phyloP scores from a whole-genome alignment of 2,888 invertebrate species.

The Spodoptera littoralis region DNA sequence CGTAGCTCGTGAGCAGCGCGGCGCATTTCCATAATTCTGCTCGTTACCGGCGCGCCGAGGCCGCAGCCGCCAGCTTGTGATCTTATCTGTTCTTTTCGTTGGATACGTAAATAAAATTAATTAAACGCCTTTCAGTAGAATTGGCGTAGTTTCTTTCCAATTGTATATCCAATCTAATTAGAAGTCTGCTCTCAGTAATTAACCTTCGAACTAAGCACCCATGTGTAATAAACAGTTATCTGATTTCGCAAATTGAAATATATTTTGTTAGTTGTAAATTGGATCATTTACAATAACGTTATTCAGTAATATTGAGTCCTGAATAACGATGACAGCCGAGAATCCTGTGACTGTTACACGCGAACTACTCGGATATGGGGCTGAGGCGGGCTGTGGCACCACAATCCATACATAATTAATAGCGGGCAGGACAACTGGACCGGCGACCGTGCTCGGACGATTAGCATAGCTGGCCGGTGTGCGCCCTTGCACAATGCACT shows the following conservation, averaged over 20 bases:
- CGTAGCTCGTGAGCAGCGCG: conserved; percentile 55
- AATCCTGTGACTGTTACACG: conserved; percentile 40
- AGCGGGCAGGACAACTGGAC: conserved; percentile 54
- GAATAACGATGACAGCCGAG: conserved; percentile 26
- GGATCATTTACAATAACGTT: neutral
- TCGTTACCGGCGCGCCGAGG: conserved; percentile 70
- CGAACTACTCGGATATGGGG: conserved; percentile 34
- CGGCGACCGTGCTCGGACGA: conserved; percentile 48
- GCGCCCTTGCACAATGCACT: conserved; percentile 49
- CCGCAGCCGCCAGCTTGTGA: conserved; percentile 55
- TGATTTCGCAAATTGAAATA: neutral
- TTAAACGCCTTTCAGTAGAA: conserved; percentile 57
- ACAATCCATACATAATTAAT: conserved; percentile 72
- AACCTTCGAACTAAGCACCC: neutral
- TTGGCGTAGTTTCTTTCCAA: conserved; percentile 17
- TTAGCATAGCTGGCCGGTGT: conserved; percentile 60
- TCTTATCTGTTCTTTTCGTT: conserved; percentile 69
- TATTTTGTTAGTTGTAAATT: neutral
- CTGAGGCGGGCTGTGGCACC: conserved; percentile 50
- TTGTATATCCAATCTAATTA: conserved; percentile 27
- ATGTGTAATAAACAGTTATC: neutral
- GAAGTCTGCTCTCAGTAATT: conserved; percentile 12
- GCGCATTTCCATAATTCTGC: conserved; percentile 82
- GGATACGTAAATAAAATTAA: conserved; percentile 70
- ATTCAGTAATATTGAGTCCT: conserved; percentile 31